Percentiles rank a stretch among this genome's conserved stretches.
Conservation (phyloP, 2,888 invertebrate genomes). For the Ormyrus nitidulus region DNA sequence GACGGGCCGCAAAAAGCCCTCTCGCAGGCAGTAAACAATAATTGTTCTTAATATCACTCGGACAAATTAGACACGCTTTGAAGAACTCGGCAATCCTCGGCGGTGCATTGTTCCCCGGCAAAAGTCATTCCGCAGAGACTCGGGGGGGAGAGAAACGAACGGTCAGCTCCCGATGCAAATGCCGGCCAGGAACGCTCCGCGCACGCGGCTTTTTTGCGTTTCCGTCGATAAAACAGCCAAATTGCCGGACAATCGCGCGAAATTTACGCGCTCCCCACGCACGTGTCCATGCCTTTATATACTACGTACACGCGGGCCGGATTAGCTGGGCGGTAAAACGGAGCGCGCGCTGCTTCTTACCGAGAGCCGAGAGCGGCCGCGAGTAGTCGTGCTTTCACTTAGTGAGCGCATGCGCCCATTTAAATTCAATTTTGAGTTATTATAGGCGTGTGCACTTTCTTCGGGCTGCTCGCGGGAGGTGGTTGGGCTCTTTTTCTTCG, state of each 20-base stretch:
- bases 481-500: background rate
- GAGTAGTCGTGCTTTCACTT: slow-evolving; percentile 35
- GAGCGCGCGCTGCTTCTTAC: background rate
- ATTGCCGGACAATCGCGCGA: background rate
- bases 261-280: slow-evolving; percentile 1
- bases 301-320: background rate
- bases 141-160: no score
- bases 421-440: slow-evolving; percentile 42
- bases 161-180: no score
- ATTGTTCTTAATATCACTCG: no score
- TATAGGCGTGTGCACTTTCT: slow-evolving; percentile 32
- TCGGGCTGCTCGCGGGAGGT: background rate
- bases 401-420: background rate
- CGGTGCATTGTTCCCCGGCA: no score
- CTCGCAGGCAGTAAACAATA: no score
- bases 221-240: slow-evolving; percentile 12
- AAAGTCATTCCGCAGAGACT: no score
- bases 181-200: no score
- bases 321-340: slow-evolving; percentile 13
- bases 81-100: no score
- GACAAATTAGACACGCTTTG: no score
- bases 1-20: no score
- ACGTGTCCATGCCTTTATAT: background rate
- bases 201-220: background rate
- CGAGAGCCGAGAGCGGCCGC: background rate